Conservation (phyloP, 1,140 invertebrate genomes). For the Drosophila nikananu region DNA sequence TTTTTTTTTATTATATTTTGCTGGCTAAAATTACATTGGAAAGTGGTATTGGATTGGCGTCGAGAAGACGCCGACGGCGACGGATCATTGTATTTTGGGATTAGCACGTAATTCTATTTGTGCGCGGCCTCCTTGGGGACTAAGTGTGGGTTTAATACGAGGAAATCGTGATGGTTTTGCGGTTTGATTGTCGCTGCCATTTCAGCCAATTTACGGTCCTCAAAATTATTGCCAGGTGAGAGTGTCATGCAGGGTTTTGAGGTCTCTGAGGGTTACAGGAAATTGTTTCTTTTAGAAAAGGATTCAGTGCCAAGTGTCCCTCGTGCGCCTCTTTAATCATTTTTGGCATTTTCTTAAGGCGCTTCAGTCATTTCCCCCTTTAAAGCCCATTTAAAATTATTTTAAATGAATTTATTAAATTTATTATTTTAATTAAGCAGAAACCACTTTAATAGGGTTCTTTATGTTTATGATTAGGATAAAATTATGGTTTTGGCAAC, state of each 20-base stretch:
- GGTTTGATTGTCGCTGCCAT: conserved; percentile 30
- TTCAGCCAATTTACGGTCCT: conserved; percentile 17
- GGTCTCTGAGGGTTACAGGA: neutral
- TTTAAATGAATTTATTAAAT: no score
- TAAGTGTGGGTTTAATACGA: conserved; percentile 12
- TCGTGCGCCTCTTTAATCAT: neutral
- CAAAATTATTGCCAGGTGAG: conserved; percentile 18
- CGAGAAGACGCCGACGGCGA: neutral
- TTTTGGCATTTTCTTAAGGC: neutral
- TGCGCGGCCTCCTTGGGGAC: neutral
- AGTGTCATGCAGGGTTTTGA: neutral
- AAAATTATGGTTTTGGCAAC: neutral
- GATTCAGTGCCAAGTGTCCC: neutral
- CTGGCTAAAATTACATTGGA: conserved; percentile 40
- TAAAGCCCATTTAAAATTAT: neutral
- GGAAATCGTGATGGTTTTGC: conserved; percentile 43
- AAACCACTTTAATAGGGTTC: no score
- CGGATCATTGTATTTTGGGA: conserved; percentile 58
- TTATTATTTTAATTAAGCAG: neutral
- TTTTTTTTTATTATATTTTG: conserved; percentile 46
- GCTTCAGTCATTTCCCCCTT: neutral
- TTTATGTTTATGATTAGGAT: conserved; percentile 2
- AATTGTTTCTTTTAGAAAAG: neutral
- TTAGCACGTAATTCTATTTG: conserved; percentile 66
- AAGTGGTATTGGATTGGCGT: conserved; percentile 9